Conservation (phyloP, 2,113 vertebrate genomes). For the Bolborhynchus lineola region DNA sequence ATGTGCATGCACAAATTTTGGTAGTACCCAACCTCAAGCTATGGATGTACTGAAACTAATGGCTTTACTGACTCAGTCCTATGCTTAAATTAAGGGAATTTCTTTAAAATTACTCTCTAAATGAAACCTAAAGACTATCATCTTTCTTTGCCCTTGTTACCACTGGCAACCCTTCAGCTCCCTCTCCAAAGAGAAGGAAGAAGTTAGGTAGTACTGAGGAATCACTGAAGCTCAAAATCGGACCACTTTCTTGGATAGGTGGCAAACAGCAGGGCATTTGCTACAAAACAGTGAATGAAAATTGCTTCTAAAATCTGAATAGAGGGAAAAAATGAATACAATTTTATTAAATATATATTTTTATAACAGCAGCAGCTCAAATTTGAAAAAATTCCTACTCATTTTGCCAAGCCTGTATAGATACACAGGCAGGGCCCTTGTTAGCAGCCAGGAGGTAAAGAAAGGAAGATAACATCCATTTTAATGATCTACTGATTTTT, state of each 20-base stretch:
- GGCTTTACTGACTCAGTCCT: neutral
- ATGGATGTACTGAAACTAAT: neutral
- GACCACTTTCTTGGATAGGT: neutral
- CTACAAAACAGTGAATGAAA: neutral
- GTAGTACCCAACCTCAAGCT: neutral
- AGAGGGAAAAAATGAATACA: neutral
- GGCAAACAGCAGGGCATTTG: neutral
- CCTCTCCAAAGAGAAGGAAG: neutral
- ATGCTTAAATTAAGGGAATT: neutral
- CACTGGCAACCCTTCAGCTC: neutral
- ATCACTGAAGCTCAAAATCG: neutral
- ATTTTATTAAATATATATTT: neutral
- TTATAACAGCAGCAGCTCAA: neutral
- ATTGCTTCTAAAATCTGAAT: neutral
- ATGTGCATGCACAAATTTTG: neutral
- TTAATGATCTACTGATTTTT: neutral
- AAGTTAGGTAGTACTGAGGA: neutral
- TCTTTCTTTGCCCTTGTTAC: neutral
- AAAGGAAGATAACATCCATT: neutral
- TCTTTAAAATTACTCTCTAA: neutral
- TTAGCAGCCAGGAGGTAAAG: neutral
- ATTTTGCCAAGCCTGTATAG: neutral
- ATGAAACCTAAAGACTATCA: neutral
- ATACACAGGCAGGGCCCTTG: neutral
- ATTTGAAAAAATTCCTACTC: neutral